These are phyloP conservation scores for Cyphomyrus discorhynchus DNA, from an alignment of 2,113 vertebrate species.

Conservation along the genomic window DNA sequence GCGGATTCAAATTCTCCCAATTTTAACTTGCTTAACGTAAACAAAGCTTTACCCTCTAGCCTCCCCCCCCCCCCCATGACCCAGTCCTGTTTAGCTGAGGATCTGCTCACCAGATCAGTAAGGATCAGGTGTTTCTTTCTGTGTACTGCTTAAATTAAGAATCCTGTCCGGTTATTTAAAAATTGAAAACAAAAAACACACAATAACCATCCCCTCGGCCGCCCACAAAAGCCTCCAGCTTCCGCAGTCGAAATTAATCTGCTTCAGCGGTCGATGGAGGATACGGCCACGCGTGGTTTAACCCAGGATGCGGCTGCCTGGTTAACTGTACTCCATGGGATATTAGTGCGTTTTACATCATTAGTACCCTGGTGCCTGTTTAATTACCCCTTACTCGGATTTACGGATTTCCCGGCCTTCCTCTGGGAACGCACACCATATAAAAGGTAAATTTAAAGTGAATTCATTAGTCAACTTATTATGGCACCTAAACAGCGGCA, in stretches of 20 bases:
- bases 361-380: not conserved
- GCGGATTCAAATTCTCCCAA: no score
- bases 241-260: not conserved
- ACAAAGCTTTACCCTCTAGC: not conserved
- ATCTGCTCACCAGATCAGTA: not conserved
- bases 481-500: not conserved
- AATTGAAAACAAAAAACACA: not conserved
- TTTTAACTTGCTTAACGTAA: not conserved
- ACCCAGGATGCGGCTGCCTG: not conserved
- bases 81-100: not conserved
- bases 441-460: not conserved
- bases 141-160: not conserved
- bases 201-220: not conserved
- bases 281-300: not conserved
- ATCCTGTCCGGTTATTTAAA: not conserved
- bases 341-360: not conserved
- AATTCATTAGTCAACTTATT: conserved; percentile 10
- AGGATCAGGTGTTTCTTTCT: not conserved
- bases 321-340: not conserved
- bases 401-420: not conserved
- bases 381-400: conserved; percentile 1
- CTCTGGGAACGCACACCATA: not conserved
- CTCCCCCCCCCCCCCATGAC: not conserved
- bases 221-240: not conserved
- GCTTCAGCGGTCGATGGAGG: not conserved